Percentiles rank a stretch among this genome's conserved stretches.
phyloP scores from a whole-genome alignment of 2,797 vertebrate genomes.

The Gambelia wislizenii region DNA sequence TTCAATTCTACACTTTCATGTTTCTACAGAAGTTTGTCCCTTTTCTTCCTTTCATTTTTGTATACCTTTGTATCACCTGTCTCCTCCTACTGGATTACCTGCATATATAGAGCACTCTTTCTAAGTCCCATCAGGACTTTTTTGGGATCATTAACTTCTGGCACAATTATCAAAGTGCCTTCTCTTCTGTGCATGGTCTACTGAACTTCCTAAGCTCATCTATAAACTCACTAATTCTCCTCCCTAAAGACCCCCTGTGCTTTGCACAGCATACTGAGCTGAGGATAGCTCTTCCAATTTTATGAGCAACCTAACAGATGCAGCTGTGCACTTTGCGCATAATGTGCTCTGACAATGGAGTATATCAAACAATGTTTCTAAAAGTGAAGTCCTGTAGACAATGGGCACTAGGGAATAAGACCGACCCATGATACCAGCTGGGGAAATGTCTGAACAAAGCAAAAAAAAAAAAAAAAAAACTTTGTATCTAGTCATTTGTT shows the following conservation, averaged over 20 bases:
- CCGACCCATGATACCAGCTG: not conserved
- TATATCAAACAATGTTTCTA: not conserved
- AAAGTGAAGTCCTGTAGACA: not conserved
- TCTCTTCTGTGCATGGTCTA: slow-evolving; percentile 27
- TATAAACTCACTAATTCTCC: slow-evolving; percentile 17
- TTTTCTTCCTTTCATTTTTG: not conserved
- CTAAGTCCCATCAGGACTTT: not conserved
- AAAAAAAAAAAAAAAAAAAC: not conserved
- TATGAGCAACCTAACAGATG: not conserved
- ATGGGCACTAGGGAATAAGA: not conserved
- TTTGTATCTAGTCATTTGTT: not conserved
- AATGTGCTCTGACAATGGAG: not conserved
- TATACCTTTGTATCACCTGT: not conserved
- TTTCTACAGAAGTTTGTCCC: not conserved
- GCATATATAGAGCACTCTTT: slow-evolving; percentile 16
- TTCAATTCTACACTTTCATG: slow-evolving; percentile 15
- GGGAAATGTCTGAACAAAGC: not conserved
- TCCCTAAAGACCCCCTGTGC: slow-evolving; percentile 8
- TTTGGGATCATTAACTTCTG: slow-evolving; percentile 14
- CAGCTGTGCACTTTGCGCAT: not conserved
- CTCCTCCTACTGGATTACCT: slow-evolving; percentile 1
- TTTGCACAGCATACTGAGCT: not conserved
- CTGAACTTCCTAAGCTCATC: slow-evolving; percentile 35
- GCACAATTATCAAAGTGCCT: slow-evolving; percentile 26
- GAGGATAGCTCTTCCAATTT: slow-evolving; percentile 8